Evolutionary conservation across 1,140 invertebrate genomes (phyloP), one percentile per base, ranked within the genome.

Genomic region (Plodia interpunctella): DNA sequence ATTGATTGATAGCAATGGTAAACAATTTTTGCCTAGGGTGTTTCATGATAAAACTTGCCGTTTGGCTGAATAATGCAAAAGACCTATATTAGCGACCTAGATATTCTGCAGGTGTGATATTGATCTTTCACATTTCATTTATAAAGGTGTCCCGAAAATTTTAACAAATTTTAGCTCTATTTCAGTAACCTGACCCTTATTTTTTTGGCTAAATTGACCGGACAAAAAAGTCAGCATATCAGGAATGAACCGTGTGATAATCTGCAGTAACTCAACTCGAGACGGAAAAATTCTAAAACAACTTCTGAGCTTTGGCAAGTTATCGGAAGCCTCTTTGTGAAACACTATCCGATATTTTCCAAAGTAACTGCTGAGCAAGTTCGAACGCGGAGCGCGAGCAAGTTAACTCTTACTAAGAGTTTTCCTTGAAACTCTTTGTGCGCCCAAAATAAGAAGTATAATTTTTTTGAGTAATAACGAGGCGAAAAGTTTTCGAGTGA

Each of bases 341-440:
- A 74, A 71, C 69, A 72, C 64, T 70, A 72, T 79, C 64, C 68
- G 63, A 77, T 80, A 81, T 78, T 76, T 74, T 70, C 65, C 50
- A 68, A 71, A 75, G 68, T 70, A 63, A 70, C 63, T 57, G 55
- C 49, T 49, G 21, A 44, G 51, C 44, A 66, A 69, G 50, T 69
- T 65, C 58, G 18, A 49, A 54, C 57, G 52, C 49, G 28, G 54
- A 28, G 15, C 57, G 65, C 56, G 66, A 68, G 61, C 57, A 55
- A 67, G 49, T 68, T 51, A 66, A 64, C 60, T 70, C 66, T 25
- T 65, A 67, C 59, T 72, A 64, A 15, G 25, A 66, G 65, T 75
- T 66, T 74, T 62, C 63, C 64, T 82, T 65, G 66, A 59, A 72
- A 74, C 76, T 76, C 66, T 74, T 77, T 74, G 60, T 76, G 56